Conservation (phyloP, 2,888 invertebrate genomes). For the Horisme vitalbata region DNA sequence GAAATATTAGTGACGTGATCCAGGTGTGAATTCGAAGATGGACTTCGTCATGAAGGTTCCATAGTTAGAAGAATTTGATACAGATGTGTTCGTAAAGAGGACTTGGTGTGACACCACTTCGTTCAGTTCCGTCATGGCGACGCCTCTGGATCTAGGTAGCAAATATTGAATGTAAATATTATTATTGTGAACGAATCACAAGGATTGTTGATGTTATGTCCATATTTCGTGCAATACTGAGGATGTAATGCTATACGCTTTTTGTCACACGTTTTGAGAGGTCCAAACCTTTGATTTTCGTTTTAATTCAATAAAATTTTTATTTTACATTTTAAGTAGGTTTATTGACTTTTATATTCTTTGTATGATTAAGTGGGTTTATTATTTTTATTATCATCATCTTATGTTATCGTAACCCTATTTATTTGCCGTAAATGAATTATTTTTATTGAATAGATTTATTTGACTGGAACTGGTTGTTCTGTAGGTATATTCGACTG, state of each 20-base stretch:
- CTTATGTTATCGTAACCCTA: slow-evolving; percentile 22
- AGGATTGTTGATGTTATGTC: slow-evolving; percentile 16
- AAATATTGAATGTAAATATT: slow-evolving; percentile 15
- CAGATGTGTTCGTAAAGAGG: neutral
- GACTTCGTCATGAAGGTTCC: too few species aligned
- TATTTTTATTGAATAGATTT: slow-evolving; percentile 23
- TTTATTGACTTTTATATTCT: slow-evolving; percentile 8
- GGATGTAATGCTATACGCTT: slow-evolving; percentile 9
- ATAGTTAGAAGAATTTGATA: neutral
- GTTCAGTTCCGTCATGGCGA: neutral
- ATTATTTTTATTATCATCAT: slow-evolving; percentile 15
- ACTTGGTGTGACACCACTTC: neutral
- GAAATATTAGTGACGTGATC: too few species aligned
- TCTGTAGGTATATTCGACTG: slow-evolving; percentile 35
- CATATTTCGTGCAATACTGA: slow-evolving; percentile 20
- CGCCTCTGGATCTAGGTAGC: slow-evolving; percentile 9
- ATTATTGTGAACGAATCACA: slow-evolving; percentile 8
- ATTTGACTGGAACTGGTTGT: slow-evolving; percentile 17
- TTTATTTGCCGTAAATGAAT: slow-evolving; percentile 27
- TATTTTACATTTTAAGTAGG: slow-evolving; percentile 5
- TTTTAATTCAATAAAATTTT: slow-evolving; percentile 9
- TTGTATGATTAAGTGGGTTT: slow-evolving; percentile 16
- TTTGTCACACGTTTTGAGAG: slow-evolving; percentile 7
- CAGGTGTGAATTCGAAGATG: too few species aligned
- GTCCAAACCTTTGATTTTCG: slow-evolving; percentile 2